Percentiles rank a stretch among this genome's conserved stretches.
Evolutionary conservation across 2,797 vertebrate genomes (phyloP).

Genomic region (Morus bassanus): DNA sequence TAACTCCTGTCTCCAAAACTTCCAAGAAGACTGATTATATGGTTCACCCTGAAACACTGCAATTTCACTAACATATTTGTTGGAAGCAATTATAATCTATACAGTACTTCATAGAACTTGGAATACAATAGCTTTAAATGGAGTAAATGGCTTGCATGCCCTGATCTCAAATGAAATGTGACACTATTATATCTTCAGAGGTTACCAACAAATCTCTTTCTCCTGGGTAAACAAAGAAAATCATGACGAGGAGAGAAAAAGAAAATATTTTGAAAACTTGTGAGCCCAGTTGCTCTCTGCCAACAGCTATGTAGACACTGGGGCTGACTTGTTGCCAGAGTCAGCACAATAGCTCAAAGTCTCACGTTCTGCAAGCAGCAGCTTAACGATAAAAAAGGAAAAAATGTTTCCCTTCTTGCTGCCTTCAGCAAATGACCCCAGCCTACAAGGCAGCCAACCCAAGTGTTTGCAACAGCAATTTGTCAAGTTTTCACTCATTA

Average conservation of each 20-base stretch:
- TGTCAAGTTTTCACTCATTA: neutral
- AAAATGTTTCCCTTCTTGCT: constrained; percentile 26
- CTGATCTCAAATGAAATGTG: constrained; percentile 38
- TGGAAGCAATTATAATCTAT: constrained; percentile 55
- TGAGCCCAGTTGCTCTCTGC: constrained; percentile 11
- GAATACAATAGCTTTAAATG: constrained; percentile 34
- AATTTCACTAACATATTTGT: constrained; percentile 65
- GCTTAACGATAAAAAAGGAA: constrained; percentile 42
- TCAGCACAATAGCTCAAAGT: constrained; percentile 23
- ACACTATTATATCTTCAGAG: constrained; percentile 48
- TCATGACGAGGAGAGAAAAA: constrained; percentile 30
- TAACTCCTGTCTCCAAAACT: constrained; percentile 62
- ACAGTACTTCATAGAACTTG: constrained; percentile 41
- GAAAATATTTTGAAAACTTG: constrained; percentile 55
- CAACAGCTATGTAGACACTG: constrained; percentile 18
- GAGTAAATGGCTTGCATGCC: constrained; percentile 4
- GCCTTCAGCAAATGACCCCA: constrained; percentile 13
- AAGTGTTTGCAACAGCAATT: neutral
- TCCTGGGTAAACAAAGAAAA: constrained; percentile 47
- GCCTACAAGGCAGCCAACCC: neutral
- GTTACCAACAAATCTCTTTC: constrained; percentile 41
- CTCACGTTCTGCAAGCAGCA: constrained; percentile 9
- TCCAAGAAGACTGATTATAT: constrained; percentile 68
- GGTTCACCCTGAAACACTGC: constrained; percentile 60
- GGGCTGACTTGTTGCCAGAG: constrained; percentile 48